Base-by-base conservation (phyloP, 2,113 vertebrate species). In the Sitta europaea region DNA sequence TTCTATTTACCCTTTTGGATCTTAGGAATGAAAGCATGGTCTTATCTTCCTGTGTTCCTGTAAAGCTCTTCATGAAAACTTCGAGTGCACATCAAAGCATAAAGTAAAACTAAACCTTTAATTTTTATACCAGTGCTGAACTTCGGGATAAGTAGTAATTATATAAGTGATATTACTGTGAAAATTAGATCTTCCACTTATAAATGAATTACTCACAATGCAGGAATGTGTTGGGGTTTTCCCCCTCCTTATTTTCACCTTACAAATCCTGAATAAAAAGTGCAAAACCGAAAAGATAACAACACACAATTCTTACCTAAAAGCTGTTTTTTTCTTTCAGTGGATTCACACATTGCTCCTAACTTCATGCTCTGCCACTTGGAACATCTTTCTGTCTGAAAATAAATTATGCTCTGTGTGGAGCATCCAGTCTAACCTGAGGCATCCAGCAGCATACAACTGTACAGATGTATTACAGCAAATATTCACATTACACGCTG, bases 381-480 rank as follows among this genome's bases (percentile, higher is more conserved):
- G 54, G 72, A 96, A 76, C 72, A 83, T 55, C 62, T 58, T 96
- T 47, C 78, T 83, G 71, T 35, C 72, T 82, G 78, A 66, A 87
- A 93, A 88, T 62, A 67, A 94, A 94, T 86, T 36, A 43, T 75
- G 48, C 88, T 86, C 70, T 72, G 66, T 76, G 31, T 89, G 84
- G 45, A 87, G 71, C 81, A 96, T 62, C 61, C 54, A 89, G 87
- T 12, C 40, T 79, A 92, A 91, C 91, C 91, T 86, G 75, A 76
- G 93, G 91, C 80, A 76, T 82, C 80, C 53, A 68, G 48, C 80
- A 90, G 48, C 48, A 85, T 5, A 68, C 61, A 89, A 89, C 53
- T 61, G 76, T 95, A 91, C 88, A 94, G 95, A 87, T 96, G 93
- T 95, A 91, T 31, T 78, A 91, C 89, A 95, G 70, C 62, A 85